phyloP scores from a whole-genome alignment of 2,113 vertebrate genomes.

The Ascaphus truei region DNA sequence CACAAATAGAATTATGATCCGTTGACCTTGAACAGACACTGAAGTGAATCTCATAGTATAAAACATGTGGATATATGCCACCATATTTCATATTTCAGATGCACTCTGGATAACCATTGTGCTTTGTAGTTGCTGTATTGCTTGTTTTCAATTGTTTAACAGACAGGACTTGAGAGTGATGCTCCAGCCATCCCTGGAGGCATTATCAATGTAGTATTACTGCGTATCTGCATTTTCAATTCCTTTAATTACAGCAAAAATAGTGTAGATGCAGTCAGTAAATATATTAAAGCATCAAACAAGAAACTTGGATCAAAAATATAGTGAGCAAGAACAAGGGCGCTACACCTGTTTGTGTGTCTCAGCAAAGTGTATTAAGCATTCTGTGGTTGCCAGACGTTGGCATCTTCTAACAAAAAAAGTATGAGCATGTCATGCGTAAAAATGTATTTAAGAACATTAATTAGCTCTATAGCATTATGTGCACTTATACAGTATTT shows the following conservation, averaged over 20 bases:
- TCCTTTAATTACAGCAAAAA: neutral
- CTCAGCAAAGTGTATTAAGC: too few relatives aligned
- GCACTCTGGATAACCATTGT: conserved; percentile 10
- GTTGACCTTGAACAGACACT: conserved; percentile 19
- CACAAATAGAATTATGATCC: conserved; percentile 23
- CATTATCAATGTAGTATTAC: neutral
- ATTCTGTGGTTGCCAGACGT: too few relatives aligned
- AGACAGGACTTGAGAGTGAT: neutral
- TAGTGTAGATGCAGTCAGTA: neutral
- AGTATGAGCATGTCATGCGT: too few relatives aligned
- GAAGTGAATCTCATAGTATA: conserved; percentile 20
- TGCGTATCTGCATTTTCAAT: neutral
- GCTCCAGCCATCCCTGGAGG: neutral
- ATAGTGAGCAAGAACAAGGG: too few relatives aligned
- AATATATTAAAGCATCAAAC: neutral
- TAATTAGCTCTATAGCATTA: neutral
- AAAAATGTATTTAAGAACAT: too few relatives aligned
- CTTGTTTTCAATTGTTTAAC: neutral
- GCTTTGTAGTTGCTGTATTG: conserved; percentile 10
- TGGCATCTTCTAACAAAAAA: too few relatives aligned
- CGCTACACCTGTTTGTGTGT: too few relatives aligned
- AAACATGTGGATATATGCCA: conserved; percentile 12
- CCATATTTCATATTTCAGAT: conserved; percentile 28
- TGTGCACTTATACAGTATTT: too few relatives aligned
- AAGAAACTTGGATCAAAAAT: neutral